These are phyloP conservation scores for Pelochelys cantorii DNA, from an alignment of 2,797 vertebrate genomes.

Conservation along the genomic window DNA sequence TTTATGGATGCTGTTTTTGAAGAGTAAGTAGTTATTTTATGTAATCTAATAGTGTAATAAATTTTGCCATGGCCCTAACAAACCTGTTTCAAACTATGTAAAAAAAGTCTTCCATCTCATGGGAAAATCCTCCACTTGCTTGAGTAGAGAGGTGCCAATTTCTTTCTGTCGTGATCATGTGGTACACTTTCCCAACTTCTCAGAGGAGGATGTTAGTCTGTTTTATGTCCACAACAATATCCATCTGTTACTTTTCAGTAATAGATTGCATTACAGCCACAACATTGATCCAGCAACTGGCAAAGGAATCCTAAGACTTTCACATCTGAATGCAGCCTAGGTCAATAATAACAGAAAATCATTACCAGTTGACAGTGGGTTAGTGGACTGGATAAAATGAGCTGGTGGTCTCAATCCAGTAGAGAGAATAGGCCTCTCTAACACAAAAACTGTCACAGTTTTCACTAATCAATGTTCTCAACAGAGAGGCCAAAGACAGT, in stretches of 20 bases:
- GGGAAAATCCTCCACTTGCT: slow-evolving; percentile 18
- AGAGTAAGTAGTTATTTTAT: slow-evolving; percentile 32
- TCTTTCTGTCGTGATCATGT: slow-evolving; percentile 1
- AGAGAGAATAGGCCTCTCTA: not conserved
- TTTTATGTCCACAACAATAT: not conserved
- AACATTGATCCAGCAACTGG: not conserved
- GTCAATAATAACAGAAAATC: not conserved
- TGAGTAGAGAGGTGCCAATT: not conserved
- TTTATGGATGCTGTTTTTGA: slow-evolving; percentile 42
- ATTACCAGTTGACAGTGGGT: not conserved
- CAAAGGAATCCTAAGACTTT: not conserved
- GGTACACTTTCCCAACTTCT: not conserved
- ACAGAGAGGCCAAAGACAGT: not conserved
- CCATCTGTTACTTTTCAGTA: not conserved
- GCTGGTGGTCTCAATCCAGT: not conserved
- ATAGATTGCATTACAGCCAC: not conserved
- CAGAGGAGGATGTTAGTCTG: not conserved
- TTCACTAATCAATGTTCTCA: not conserved
- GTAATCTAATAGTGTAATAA: slow-evolving; percentile 34
- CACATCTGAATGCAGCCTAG: not conserved
- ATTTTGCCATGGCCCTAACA: slow-evolving; percentile 4
- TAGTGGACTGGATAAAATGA: not conserved
- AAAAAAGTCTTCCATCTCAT: not conserved
- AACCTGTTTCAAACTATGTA: slow-evolving; percentile 40
- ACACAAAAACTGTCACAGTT: not conserved